phyloP scores from a whole-genome alignment of 2,888 invertebrate species.

The Drymonia ruficornis region DNA sequence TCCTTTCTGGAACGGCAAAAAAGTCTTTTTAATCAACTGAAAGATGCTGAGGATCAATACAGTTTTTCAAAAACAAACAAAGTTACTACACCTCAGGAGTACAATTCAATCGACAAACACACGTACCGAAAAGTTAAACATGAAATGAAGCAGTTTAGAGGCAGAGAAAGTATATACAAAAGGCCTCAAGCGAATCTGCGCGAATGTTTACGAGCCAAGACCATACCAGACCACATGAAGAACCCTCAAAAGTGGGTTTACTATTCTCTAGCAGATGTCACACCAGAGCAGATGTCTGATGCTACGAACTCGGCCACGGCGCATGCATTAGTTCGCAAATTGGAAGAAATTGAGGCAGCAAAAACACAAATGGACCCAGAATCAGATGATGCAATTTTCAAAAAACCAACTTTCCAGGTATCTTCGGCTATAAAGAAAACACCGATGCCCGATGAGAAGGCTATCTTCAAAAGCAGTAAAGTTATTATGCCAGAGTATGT shows the following conservation, averaged over 20 bases:
- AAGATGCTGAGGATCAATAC: constrained; percentile 85
- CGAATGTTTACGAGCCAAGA: constrained; percentile 80
- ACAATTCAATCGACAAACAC: constrained; percentile 61
- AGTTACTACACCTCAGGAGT: constrained; percentile 54
- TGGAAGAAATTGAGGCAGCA: constrained; percentile 81
- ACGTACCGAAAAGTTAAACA: constrained; percentile 70
- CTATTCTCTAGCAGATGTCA: constrained; percentile 92
- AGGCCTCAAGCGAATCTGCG: constrained; percentile 87
- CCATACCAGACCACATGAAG: constrained; percentile 80
- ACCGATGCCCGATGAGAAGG: constrained; percentile 46
- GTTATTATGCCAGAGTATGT: constrained; percentile 93
- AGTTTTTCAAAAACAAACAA: constrained; percentile 68
- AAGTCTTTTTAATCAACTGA: constrained; percentile 88
- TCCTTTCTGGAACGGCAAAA: constrained; percentile 87
- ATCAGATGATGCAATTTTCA: constrained; percentile 62
- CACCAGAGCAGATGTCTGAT: constrained; percentile 90
- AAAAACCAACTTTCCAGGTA: constrained; percentile 70
- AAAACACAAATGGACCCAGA: constrained; percentile 52
- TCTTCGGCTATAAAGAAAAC: constrained; percentile 63
- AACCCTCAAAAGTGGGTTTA: constrained; percentile 94
- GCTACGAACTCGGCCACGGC: constrained; percentile 91
- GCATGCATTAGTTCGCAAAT: constrained; percentile 88
- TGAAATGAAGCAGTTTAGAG: constrained; percentile 86
- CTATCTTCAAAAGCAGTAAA: constrained; percentile 87
- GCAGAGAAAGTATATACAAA: constrained; percentile 92